A percentile compares a stretch with the other conserved stretches of the same genome.
Evolutionary conservation across 2,113 vertebrate species (phyloP).

Genomic region (Nipponia nippon): DNA sequence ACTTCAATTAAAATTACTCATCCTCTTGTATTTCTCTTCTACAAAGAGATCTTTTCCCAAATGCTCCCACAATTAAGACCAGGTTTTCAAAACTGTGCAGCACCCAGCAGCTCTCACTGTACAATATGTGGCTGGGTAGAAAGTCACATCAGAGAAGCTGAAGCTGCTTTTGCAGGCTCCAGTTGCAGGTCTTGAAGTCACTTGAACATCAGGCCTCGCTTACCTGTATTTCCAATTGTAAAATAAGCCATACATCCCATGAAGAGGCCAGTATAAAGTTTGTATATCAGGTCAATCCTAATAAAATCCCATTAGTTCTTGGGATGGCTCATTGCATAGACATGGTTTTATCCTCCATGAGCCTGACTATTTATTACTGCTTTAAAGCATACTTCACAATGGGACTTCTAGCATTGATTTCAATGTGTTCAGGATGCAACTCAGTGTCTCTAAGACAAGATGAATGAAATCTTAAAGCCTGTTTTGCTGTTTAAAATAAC

Average conservation of each 20-base stretch:
- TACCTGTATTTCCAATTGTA: rapidly evolving
- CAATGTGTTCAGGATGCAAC: background rate
- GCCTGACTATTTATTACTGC: background rate
- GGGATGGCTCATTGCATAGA: background rate
- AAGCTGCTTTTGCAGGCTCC: background rate
- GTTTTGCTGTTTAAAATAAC: background rate
- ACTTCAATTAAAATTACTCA: background rate
- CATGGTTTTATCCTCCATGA: background rate
- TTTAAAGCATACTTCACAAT: background rate
- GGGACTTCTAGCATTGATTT: background rate
- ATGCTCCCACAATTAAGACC: background rate
- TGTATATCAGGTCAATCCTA: background rate
- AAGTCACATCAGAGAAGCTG: background rate
- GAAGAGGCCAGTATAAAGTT: background rate
- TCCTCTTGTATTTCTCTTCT: background rate
- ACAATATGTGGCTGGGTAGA: background rate
- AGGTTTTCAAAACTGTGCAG: background rate
- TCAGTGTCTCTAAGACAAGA: background rate
- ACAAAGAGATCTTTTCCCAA: background rate
- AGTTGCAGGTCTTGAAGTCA: background rate
- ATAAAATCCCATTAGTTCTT: background rate
- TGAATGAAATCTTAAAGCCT: background rate
- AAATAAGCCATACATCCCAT: background rate
- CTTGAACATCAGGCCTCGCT: background rate
- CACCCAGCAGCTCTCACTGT: background rate